Evolutionary conservation across 2,113 vertebrate species (phyloP).

Genomic region (Elaphurus davidianus): DNA sequence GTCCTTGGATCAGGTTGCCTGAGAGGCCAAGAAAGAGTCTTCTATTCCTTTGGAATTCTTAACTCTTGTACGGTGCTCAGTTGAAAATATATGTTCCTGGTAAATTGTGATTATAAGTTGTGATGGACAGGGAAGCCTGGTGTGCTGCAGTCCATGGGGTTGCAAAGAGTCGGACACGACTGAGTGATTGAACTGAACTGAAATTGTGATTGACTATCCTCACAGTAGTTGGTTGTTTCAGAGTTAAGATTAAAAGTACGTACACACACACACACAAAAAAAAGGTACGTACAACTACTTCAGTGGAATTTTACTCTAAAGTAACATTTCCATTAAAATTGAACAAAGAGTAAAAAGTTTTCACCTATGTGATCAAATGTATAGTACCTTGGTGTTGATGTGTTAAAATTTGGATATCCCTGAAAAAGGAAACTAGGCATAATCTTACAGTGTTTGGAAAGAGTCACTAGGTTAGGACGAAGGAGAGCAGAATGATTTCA

Average conservation of each 20-base stretch:
- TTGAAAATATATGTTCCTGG: not conserved
- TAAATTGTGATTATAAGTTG: not conserved
- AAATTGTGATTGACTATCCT: not conserved
- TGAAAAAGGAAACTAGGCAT: not conserved
- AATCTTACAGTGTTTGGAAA: not conserved
- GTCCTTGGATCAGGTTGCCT: not conserved
- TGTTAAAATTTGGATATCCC: not conserved
- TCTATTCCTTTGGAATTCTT: not conserved
- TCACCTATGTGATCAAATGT: not conserved
- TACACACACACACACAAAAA: not conserved
- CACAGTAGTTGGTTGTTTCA: not conserved
- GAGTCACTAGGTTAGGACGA: not conserved
- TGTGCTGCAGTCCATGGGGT: not conserved
- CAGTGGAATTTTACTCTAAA: not conserved
- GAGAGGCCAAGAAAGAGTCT: not conserved
- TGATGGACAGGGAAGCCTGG: not conserved
- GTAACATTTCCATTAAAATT: not conserved
- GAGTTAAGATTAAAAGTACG: not conserved
- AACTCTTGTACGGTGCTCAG: not conserved
- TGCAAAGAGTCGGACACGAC: not conserved
- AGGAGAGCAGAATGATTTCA: not conserved
- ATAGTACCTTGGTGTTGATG: not conserved
- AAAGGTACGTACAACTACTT: not conserved
- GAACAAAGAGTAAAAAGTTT: not conserved
- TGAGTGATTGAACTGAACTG: not conserved